Percentiles rank a stretch among this genome's conserved stretches.
These are phyloP conservation scores for Pungitius pungitius DNA, from an alignment of 2,113 vertebrate genomes.

Conservation along the genomic window DNA sequence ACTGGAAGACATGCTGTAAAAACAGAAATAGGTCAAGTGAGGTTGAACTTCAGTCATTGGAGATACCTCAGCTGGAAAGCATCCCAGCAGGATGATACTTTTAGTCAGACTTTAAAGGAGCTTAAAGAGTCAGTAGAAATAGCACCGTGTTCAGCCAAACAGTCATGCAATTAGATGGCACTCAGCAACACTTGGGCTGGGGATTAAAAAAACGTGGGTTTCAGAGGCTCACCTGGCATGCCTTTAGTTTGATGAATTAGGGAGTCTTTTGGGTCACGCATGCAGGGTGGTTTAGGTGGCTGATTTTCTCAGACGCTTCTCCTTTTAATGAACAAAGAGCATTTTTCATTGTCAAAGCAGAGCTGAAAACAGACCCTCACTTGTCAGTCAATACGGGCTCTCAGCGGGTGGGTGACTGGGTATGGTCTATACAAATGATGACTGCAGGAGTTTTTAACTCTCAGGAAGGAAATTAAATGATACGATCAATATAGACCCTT, in stretches of 20 bases:
- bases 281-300: not conserved
- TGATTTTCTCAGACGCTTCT: not conserved
- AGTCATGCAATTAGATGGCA: constrained; percentile 31
- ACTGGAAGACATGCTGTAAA: not conserved
- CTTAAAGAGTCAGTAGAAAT: constrained; percentile 63
- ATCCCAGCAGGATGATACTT: constrained; percentile 22
- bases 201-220: constrained; percentile 72
- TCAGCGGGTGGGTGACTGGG: not conserved
- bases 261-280: constrained; percentile 14
- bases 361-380: not conserved
- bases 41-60: constrained; percentile 9
- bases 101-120: constrained; percentile 60
- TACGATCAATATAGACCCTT: not conserved
- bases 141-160: constrained; percentile 43
- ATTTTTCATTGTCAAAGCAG: not conserved
- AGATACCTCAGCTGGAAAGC: constrained; percentile 6
- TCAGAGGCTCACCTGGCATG: constrained; percentile 25
- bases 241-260: constrained; percentile 12
- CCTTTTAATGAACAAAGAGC: not conserved
- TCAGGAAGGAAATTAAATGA: not conserved
- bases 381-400: not conserved
- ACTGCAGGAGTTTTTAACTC: not conserved
- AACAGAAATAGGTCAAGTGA: constrained; percentile 3
- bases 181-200: constrained; percentile 52
- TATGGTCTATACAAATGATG: not conserved